Percentiles rank a stretch among this genome's conserved stretches.
Evolutionary conservation across 2,113 vertebrate species (phyloP).

Genomic region (Cyphomyrus plagiostoma): DNA sequence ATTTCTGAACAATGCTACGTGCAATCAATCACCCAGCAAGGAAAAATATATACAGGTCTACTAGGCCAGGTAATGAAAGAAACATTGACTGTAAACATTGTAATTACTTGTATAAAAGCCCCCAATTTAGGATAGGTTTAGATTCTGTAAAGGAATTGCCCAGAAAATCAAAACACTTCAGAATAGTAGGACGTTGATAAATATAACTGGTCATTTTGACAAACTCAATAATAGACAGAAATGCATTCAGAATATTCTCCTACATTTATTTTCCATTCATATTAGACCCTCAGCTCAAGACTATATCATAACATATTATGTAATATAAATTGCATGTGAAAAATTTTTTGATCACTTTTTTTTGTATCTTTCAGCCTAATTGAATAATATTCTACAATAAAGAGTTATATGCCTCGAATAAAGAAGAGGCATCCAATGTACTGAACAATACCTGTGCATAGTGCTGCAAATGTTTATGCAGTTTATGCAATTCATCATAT

Average conservation of each 20-base stretch:
- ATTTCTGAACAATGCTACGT: not conserved
- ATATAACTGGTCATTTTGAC: not conserved
- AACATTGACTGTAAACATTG: not conserved
- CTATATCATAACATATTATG: not conserved
- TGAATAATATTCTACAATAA: not conserved
- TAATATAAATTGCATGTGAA: not conserved
- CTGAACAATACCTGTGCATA: not conserved
- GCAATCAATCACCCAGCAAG: not conserved
- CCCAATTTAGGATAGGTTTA: not conserved
- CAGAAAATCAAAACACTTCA: constrained; percentile 3
- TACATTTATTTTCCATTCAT: not conserved
- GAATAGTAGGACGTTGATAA: not conserved
- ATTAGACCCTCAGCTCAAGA: not conserved
- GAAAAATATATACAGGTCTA: not conserved
- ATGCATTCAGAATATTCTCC: not conserved
- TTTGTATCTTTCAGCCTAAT: not conserved
- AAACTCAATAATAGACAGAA: not conserved
- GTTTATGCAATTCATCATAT: too few relatives aligned
- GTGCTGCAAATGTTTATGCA: not conserved
- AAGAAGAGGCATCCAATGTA: not conserved
- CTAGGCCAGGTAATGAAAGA: not conserved
- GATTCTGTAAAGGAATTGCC: not conserved
- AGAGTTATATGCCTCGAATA: not conserved
- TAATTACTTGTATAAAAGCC: not conserved
- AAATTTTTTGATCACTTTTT: not conserved